A percentile compares a stretch with the other conserved stretches of the same genome.
phyloP scores from a whole-genome alignment of 2,113 vertebrate genomes.

The Aegypius monachus region DNA sequence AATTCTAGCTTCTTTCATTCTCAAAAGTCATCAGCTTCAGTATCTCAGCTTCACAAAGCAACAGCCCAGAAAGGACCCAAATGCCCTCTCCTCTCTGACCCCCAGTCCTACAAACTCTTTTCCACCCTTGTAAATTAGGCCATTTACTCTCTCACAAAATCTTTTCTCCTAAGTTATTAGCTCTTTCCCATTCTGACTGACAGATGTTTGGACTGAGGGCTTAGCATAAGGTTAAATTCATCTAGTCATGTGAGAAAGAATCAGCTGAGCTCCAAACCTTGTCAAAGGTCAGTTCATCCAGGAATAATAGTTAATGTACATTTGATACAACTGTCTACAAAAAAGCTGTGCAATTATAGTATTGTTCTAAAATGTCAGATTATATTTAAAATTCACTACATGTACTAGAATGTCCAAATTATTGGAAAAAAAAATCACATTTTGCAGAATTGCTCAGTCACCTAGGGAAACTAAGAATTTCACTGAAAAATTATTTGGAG shows the following conservation, averaged over 20 bases:
- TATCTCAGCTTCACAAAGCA: no score
- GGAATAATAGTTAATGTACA: background rate
- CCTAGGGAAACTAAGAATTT: background rate
- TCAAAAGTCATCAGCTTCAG: no score
- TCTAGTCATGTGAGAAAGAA: background rate
- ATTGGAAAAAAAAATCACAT: background rate
- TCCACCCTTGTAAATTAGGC: background rate
- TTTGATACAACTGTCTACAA: background rate
- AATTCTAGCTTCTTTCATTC: no score
- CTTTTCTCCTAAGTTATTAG: background rate
- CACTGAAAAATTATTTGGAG: background rate
- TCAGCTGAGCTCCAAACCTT: background rate
- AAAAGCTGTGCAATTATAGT: background rate
- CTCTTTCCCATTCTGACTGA: background rate
- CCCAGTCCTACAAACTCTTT: no score
- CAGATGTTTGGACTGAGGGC: background rate
- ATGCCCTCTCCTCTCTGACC: no score
- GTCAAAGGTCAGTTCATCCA: background rate
- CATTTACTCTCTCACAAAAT: background rate
- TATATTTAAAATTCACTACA: background rate
- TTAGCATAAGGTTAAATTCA: background rate
- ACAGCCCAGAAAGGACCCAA: no score
- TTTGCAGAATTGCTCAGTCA: background rate
- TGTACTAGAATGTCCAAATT: background rate
- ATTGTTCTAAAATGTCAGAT: background rate